A percentile compares a stretch with the other conserved stretches of the same genome.
phyloP scores from a whole-genome alignment of 2,888 invertebrate species.

The Hypolimnas misippus region DNA sequence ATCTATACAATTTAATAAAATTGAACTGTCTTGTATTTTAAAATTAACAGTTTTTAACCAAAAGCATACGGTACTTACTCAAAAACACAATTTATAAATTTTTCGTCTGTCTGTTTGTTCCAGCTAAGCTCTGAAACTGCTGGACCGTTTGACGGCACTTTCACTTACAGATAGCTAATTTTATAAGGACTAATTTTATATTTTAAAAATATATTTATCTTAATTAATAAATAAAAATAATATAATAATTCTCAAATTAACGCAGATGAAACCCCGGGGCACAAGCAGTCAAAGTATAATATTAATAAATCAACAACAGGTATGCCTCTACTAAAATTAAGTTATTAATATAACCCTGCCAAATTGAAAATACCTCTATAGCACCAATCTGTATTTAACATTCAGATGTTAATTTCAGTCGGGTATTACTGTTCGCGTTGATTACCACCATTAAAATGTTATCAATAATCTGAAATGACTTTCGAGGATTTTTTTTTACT shows the following conservation, averaged over 20 bases:
- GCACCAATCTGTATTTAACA: conserved; percentile 11
- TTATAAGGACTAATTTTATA: too few relatives aligned
- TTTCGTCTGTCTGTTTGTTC: too few relatives aligned
- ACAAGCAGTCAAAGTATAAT: conserved; percentile 46
- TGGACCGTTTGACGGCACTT: too few relatives aligned
- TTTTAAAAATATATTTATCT: too few relatives aligned
- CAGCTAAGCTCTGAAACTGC: too few relatives aligned
- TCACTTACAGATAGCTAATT: too few relatives aligned
- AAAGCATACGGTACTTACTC: too few relatives aligned
- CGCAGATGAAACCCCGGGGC: too few relatives aligned
- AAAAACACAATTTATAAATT: too few relatives aligned
- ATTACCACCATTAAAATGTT: conserved; percentile 56
- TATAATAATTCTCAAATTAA: not conserved
- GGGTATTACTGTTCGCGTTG: conserved; percentile 56
- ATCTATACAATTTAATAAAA: too few relatives aligned
- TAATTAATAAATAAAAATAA: not conserved
- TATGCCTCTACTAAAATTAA: conserved; percentile 72
- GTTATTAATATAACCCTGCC: conserved; percentile 67
- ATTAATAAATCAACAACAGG: conserved; percentile 68
- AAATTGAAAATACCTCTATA: conserved; percentile 52
- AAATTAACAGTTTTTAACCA: too few relatives aligned
- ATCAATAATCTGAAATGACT: conserved; percentile 53
- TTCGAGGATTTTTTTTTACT: conserved; percentile 35
- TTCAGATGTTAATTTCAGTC: conserved; percentile 47
- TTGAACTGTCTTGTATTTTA: too few relatives aligned